Base-by-base conservation (phyloP, 2,888 invertebrate species). In the Tipula unca region DNA sequence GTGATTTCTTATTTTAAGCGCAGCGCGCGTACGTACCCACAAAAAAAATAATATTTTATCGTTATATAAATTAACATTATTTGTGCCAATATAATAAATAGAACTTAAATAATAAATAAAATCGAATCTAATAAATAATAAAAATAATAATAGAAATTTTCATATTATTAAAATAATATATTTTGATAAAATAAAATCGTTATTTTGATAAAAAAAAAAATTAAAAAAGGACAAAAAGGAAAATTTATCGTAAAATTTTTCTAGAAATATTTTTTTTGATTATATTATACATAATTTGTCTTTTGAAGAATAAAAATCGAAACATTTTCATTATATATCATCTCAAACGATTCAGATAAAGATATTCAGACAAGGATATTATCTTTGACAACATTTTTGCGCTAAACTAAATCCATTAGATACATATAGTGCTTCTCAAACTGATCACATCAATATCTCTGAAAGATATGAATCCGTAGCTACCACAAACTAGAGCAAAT, bases 1-100 rank as follows among this genome's bases (percentile, higher is more conserved):
- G 94, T 0, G 95, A 94, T 88, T 94, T 94, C 89, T 94, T 94
- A 92, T 94, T 94, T 92, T 94, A 93, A 90, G 88, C 29, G n/a
- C 69, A n/a, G n/a, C 32, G 6, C 32, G 5, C 32, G 4, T 32
- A 6, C 32, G 5, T 6, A 32, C 32, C 32, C 3, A 32, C n/a
- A 83, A 32, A 29, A 84, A 20, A 42, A 29, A 32, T 48, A 85
- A n/a, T 29, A 82, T 36, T 85, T 82, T 69, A 82, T 20, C 14
- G 32, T 85, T 36, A 86, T 39, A 39, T 20, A 4, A 86, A 85
- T 35, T n/a, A 14, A 69, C 29, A 35, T 69, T 42, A 69, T 69
- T 69, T 69, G 69, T 69, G 69, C 69, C 69, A 69, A 69, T 69
- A 69, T 69, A 69, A 69, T 69, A 69, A 69, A 69, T 69, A 69